Evolutionary conservation across 1,140 invertebrate species (phyloP), one percentile per base, ranked within the genome.

Genomic region (Drosophila persimilis): DNA sequence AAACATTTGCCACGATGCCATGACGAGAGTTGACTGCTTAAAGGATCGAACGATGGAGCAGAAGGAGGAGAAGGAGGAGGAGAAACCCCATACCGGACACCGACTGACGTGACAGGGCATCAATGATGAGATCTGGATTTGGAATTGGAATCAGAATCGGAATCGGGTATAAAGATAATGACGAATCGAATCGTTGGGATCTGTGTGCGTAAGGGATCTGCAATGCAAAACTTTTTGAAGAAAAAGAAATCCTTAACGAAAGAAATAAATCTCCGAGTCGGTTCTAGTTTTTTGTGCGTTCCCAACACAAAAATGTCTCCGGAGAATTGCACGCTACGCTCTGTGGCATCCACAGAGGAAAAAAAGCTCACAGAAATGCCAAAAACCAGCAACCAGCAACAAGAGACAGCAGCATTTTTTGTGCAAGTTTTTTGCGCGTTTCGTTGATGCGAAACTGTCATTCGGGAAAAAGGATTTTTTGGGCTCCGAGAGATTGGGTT

Each of bases 1-100:
- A 81, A 85, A 85, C 80, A 85, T 85, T 85, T 85, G 80, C 80
- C 80, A 85, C 80, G 81, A 86, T 74, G 59, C 83, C 81, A 88
- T 88, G 77, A 81, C 83, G 74, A 88, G 81, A 65, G 63, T 47
- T 77, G 80, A 84, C 66, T 84, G 65, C 51, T 48, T 52, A 77
- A 80, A 80, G 59, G 56, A 35, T 11, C 31, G 47, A 77, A 41
- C 51, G 69, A 65, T 66, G 46, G 59, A 59, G 15, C 15, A 15
- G 15, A 15, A 15, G 43, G 6, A 31, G 31, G 31, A 35, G 29
- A 2, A 31, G 31, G 31, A 59, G 77, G 31, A 15, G 62, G 24
- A 11, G 44, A 75, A 45, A 64, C 47, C 48, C 29, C 63, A 35
- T 53, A 56, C 45, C 65, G 60, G 44, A 64, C 44, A 72, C 57